Evolutionary conservation across 2,113 vertebrate genomes (phyloP), one percentile per base, ranked within the genome.

Genomic region (Thermophis baileyi): DNA sequence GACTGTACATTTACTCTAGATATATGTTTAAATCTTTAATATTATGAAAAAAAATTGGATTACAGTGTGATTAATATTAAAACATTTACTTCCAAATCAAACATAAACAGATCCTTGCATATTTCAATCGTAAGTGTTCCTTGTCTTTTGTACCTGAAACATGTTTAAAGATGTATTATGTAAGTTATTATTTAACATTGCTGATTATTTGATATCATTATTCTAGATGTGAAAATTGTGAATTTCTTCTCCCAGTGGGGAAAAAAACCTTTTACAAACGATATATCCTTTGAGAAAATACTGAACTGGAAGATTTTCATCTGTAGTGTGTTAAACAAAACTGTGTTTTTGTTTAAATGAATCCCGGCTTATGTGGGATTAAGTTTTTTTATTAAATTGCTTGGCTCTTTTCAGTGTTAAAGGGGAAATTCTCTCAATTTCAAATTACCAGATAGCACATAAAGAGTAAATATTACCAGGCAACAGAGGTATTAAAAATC

Each of bases 381-480:
- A 60, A 63, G 86, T 91, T 94, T 94, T 94, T 49, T 93, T 93
- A 47, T 51, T 50, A 44, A 92, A 94, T 35, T 74, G 87, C 63
- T 95, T 91, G 35, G 93, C 57, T 94, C 47, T 35, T 95, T 85
- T 92, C 53, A 25, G 12, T 86, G 90, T 88, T n/a, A 93, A 88
- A 90, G 92, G 35, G 25, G 22, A 93, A 93, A 94, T 6, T 46
- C 40, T 12, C 63, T 25, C 25, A 57, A 10, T n/a, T 44, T 24
- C 22, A 18, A 91, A 93, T 50, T 93, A 94, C 55, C 92, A 89
- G 51, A 91, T 90, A 85, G 0, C 6, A 30, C 90, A 74, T 60
- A 92, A 94, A 44, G 0, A 93, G 87, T 25, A 86, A n/a, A 55
- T 93, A 60, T 0, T 95, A 35, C 51, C 91, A 91, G 51, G 40